phyloP scores from a whole-genome alignment of 1,140 invertebrate species.

The Trichonephila inaurata region DNA sequence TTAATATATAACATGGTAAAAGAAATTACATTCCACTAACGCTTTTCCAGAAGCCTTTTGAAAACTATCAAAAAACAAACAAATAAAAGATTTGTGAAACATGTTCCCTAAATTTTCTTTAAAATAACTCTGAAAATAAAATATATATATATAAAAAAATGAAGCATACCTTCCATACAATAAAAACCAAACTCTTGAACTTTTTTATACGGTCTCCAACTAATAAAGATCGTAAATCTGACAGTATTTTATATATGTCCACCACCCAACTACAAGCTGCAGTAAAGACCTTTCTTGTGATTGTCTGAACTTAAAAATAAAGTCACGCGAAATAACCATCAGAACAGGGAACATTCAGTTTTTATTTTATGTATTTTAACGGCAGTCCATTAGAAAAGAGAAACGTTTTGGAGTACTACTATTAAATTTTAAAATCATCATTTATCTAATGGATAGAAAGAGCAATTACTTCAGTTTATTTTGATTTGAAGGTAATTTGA shows the following conservation, averaged over 20 bases:
- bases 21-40: too few species aligned
- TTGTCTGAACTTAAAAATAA: slow-evolving; percentile 31
- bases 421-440: slow-evolving; percentile 23
- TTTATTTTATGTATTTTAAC: background rate
- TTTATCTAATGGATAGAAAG: background rate
- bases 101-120: too few species aligned
- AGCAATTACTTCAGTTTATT: slow-evolving; percentile 18
- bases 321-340: slow-evolving; percentile 33
- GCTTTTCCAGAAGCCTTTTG: too few species aligned
- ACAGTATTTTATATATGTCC: background rate
- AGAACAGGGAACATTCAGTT: background rate
- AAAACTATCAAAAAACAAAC: too few species aligned
- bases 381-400: slow-evolving; percentile 10
- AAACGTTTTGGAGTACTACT: background rate
- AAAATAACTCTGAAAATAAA: too few species aligned
- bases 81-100: too few species aligned
- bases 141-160: too few species aligned
- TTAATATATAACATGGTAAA: too few species aligned
- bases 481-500: slow-evolving; percentile 6
- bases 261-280: background rate
- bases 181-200: background rate
- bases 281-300: background rate
- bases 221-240: slow-evolving; percentile 36
- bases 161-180: background rate
- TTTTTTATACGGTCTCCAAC: background rate